Evolutionary conservation across 2,113 vertebrate species (phyloP), one percentile per base, ranked within the genome.

Genomic region (Pseudopipra pipra): DNA sequence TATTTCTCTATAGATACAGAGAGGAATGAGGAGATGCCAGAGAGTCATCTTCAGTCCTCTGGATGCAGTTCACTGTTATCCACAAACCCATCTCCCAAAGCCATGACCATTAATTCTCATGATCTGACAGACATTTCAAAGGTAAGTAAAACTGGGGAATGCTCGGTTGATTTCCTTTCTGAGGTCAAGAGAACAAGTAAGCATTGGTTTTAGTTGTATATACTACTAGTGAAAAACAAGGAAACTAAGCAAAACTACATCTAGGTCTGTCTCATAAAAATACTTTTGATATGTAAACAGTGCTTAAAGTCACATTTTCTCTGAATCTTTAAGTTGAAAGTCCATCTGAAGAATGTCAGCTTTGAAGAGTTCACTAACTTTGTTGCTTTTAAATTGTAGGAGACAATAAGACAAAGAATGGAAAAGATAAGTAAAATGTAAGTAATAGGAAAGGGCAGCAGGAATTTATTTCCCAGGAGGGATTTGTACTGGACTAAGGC

Each of bases 361-460:
- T 97, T 97, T 96, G 90, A 96, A 91, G 92, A 96, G 75, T 95
- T 12, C 17, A 79, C 93, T 97, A 97, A 98, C 97, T 96, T 97
- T 92, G 88, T 97, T 97, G 46, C 87, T 95, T 95, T 98, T 98
- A 95, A 97, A 98, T 97, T 98, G 95, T 97, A 99, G 99, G 98
- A 98, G 83, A 98, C 98, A 83, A 97, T 98, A 84, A 98, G 98
- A 75, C 97, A 99, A 89, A 96, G 98, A 95, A 98, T 98, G 93
- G 98, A 99, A 96, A 98, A 98, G 88, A 98, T 99, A 97, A 98
- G 97, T 94, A 98, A 97, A 97, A 99, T 99, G 99, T 99, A 98
- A 99, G 99, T 98, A 97, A 94, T 92, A 85, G 85, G 95, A 94
- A 95, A 71, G 88, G 87, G 95, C 95, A 95, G 88, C 58, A 96